Conservation (phyloP, 2,113 vertebrate species). For the Dolichotis patagonum region DNA sequence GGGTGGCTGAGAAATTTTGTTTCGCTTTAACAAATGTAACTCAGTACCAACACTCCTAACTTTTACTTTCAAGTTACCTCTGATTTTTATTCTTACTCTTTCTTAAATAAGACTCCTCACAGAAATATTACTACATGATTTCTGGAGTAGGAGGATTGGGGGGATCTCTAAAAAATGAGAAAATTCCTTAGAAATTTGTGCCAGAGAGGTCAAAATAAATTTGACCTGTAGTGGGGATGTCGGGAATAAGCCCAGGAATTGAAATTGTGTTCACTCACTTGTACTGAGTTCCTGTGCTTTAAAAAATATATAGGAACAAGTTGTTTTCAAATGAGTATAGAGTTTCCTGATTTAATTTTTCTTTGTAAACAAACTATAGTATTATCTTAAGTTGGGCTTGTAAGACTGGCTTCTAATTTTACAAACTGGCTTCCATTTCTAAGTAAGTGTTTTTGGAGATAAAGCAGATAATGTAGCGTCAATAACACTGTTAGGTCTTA, state of each 20-base stretch:
- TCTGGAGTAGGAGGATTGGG: not conserved
- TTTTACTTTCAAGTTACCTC: constrained; percentile 1
- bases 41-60: not conserved
- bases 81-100: not conserved
- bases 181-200: not conserved
- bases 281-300: constrained; percentile 1
- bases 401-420: not conserved
- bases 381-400: not conserved
- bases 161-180: not conserved
- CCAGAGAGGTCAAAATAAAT: not conserved
- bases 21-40: not conserved
- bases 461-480: not conserved
- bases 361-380: not conserved
- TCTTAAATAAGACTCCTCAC: not conserved
- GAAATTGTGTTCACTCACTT: not conserved
- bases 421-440: constrained; percentile 29
- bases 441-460: not conserved
- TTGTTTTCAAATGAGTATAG: constrained; percentile 18
- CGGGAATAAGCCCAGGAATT: not conserved
- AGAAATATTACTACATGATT: not conserved
- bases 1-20: not conserved
- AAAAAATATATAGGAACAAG: not conserved
- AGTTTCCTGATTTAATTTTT: constrained; percentile 22
- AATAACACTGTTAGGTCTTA: not conserved
- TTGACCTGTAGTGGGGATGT: not conserved